Percentiles rank a stretch among this genome's conserved stretches.
phyloP scores from a whole-genome alignment of 2,888 invertebrate genomes.

The Coenonympha glycerion region DNA sequence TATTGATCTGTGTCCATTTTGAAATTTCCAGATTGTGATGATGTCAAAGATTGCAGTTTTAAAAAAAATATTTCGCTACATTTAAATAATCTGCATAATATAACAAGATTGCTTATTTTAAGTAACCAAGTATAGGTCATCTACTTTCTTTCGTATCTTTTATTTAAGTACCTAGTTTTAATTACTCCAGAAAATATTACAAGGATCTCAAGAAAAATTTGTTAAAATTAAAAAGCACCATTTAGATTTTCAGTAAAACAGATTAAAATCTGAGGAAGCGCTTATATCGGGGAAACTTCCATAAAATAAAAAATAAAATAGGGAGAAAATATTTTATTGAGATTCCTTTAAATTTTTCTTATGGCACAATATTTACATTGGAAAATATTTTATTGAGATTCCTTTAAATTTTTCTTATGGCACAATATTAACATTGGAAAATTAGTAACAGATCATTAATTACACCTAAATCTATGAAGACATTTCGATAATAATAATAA shows the following conservation, averaged over 20 bases:
- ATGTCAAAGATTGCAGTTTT: not conserved
- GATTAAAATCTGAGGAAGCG: not conserved
- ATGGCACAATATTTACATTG: not conserved
- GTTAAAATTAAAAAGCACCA: no score
- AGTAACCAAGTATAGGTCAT: no score
- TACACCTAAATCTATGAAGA: not conserved
- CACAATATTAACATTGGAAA: not conserved
- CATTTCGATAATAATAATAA: no score
- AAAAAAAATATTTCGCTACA: not conserved
- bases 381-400: not conserved
- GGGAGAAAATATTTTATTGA: not conserved
- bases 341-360: not conserved
- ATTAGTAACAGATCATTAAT: not conserved
- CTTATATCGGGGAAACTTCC: not conserved
- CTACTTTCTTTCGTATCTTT: no score
- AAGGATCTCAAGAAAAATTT: no score
- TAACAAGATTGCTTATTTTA: not conserved
- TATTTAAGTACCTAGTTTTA: no score
- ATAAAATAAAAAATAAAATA: not conserved
- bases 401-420: not conserved
- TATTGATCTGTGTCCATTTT: constrained; percentile 20
- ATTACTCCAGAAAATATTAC: no score
- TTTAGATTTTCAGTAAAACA: no score
- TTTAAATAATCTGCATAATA: not conserved
- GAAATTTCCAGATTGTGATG: constrained; percentile 15